These are phyloP conservation scores for Lepidurus packardi DNA, from an alignment of 1,140 invertebrate genomes.

Conservation along the genomic window DNA sequence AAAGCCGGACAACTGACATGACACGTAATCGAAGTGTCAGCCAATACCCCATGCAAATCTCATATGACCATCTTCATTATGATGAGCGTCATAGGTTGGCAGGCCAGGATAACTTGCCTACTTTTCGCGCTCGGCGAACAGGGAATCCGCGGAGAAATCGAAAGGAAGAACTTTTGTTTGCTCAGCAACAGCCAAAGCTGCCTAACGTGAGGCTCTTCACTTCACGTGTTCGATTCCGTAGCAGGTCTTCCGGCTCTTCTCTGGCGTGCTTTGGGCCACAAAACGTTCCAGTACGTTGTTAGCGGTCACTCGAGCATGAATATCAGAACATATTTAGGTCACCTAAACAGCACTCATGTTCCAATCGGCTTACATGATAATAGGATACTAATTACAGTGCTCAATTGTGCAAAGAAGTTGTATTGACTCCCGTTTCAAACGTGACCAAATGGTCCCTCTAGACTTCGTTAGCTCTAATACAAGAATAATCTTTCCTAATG, in stretches of 20 bases:
- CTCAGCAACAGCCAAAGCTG: neutral
- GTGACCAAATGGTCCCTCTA: too few species aligned
- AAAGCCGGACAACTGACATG: neutral
- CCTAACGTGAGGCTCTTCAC: neutral
- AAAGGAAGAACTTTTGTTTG: neutral
- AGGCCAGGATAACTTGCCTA: too few species aligned
- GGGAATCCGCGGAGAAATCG: too few species aligned
- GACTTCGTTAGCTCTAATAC: too few species aligned
- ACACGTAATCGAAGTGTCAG: too few species aligned
- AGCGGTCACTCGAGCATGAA: neutral
- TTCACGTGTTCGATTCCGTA: neutral
- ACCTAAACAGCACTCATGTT: neutral
- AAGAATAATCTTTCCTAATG: too few species aligned
- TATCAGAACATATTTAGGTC: neutral
- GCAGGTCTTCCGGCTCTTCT: neutral
- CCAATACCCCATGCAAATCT: too few species aligned
- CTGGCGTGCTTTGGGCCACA: neutral
- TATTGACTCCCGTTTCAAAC: too few species aligned
- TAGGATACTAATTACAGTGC: neutral
- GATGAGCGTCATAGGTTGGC: too few species aligned
- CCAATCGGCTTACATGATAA: neutral
- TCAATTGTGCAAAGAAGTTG: neutral
- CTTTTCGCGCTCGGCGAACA: too few species aligned
- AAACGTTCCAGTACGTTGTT: neutral
- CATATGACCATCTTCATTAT: too few species aligned